Base-by-base conservation (phyloP, 1,140 invertebrate genomes). In the Coelopa frigida region DNA sequence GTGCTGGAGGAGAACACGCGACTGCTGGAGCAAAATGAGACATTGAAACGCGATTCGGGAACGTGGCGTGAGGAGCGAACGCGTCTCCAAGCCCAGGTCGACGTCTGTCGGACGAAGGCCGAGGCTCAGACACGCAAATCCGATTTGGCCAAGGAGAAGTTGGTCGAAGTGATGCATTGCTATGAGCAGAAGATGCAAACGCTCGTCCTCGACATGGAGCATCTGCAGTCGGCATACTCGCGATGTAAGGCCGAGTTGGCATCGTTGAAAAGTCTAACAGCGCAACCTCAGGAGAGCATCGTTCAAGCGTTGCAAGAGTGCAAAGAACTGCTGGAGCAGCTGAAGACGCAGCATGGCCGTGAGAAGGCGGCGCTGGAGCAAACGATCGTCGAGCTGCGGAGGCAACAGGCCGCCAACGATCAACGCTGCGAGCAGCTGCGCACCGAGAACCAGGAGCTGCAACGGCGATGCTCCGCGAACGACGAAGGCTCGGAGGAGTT, bases 221-320 rank as follows among this genome's bases (percentile, higher is more conserved):
- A 76, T 43, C 50, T 81, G 15, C 75, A 78, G 39, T 72, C 74
- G 15, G 74, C 78, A 35, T 78, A 75, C 49, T 54, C 73, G 2
- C 62, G 70, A 29, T 71, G 71, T 48, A 71, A 75, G 46, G 70
- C 72, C 0, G 79, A 82, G 63, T 55, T 82, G 23, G 71, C 72
- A 6, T 70, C 74, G 33, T 48, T 79, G 0, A 76, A 76, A 56
- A 77, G 75, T 29, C 75, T 74, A 33, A 78, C 73, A 44, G 69
- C 73, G 50, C 54, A 78, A 15, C 20, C 32, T 1, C 55, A 79
- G 12, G 72, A 78, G 22, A 65, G 70, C 4, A 72, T 74, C 35
- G 75, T 78, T 20, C 73, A 77, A 20, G 74, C 77, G 2, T 72
- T 83, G 1, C 75, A 78, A 40, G 80, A 83, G 55, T 82, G 78